Conservation (phyloP, 92 coral and sea anemone genomes). For the Bergia puertoricense region DNA sequence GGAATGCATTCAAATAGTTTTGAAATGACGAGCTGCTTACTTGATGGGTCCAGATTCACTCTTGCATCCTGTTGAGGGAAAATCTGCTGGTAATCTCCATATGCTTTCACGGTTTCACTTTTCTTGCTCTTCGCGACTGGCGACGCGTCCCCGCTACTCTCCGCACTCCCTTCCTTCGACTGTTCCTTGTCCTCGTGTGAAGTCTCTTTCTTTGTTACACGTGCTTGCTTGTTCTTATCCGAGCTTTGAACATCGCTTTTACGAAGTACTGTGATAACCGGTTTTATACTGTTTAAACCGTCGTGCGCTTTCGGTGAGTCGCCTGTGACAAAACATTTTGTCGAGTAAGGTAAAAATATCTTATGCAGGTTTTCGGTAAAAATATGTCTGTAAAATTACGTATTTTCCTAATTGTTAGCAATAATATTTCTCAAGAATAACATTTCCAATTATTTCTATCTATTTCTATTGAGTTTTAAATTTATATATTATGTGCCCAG, state of each 20-base stretch:
- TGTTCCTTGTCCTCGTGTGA: conserved; percentile 2
- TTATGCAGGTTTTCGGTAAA: not conserved
- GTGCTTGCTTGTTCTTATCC: not conserved
- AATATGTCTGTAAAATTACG: too few species aligned
- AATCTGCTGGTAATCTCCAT: conserved; percentile 17
- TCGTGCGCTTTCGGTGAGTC: not conserved
- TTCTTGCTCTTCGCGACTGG: not conserved
- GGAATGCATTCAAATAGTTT: too few species aligned
- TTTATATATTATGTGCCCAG: too few species aligned
- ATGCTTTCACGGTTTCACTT: conserved; percentile 7
- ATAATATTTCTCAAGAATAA: too few species aligned
- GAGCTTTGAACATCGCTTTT: conserved; percentile 10
- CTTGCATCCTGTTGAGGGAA: not conserved
- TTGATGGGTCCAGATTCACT: conserved; percentile 28
- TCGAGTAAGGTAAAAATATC: not conserved
- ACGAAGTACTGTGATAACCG: conserved; percentile 1
- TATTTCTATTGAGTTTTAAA: too few species aligned
- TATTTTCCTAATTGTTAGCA: too few species aligned
- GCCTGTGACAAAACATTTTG: not conserved
- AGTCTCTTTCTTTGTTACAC: not conserved
- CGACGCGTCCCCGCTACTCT: not conserved
- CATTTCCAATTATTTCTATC: too few species aligned
- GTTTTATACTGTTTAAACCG: not conserved
- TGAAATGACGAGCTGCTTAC: conserved; percentile 5
- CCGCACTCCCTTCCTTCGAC: not conserved